Conservation (phyloP, 1,140 invertebrate species). For the Drosophila pseudoobscura region DNA sequence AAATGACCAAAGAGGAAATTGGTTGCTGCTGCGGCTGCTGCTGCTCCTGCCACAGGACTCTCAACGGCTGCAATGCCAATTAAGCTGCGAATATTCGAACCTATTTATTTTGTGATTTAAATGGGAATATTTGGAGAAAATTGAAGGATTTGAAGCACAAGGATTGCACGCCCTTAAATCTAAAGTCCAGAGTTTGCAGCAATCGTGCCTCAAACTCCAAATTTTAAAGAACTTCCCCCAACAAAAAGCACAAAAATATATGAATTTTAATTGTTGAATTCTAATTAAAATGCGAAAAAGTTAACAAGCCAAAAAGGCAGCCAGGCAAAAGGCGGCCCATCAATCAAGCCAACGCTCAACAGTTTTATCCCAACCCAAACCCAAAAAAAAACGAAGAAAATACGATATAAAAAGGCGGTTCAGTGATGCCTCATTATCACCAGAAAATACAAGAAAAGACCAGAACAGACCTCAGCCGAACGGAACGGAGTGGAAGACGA, state of each 20-base stretch:
- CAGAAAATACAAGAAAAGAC: constrained; percentile 22
- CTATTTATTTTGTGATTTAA: constrained; percentile 1
- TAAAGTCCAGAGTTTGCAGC: too few species aligned
- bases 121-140: too few species aligned
- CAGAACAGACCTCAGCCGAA: constrained; percentile 12
- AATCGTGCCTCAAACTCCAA: too few species aligned
- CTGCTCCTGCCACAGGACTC: constrained; percentile 7
- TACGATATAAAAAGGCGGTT: constrained; percentile 20
- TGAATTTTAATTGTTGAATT: background rate
- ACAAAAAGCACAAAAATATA: background rate
- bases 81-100: constrained; percentile 23
- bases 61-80: constrained; percentile 32
- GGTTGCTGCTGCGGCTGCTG: constrained; percentile 12
- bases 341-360: constrained; percentile 47
- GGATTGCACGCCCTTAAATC: too few species aligned
- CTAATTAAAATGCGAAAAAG: constrained; percentile 44
- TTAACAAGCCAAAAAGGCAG: constrained; percentile 22
- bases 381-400: constrained; percentile 1
- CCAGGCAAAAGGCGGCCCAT: background rate
- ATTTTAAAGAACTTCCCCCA: background rate
- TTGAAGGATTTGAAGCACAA: too few species aligned
- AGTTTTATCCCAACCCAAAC: constrained; percentile 6
- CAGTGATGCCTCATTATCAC: constrained; percentile 40
- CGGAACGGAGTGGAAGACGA: background rate
- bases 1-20: constrained; percentile 52